Base-by-base conservation (phyloP, 2,797 vertebrate species). In the Ispidina picta region DNA sequence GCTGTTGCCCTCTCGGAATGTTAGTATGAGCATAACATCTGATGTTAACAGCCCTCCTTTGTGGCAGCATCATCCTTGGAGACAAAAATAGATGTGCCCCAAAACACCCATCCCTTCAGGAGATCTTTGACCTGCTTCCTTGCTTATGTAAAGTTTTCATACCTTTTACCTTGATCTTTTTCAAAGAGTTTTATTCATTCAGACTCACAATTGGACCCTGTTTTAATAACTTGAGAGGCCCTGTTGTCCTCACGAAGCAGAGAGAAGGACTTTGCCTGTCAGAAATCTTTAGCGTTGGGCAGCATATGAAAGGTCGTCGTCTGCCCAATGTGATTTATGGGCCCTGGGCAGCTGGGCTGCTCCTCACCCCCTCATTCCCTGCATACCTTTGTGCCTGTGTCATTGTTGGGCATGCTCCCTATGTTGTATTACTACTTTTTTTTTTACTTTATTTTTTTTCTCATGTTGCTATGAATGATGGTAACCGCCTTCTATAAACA, bases 291-390 rank as follows among this genome's bases (percentile, higher is more conserved):
- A 86, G 69, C 14, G 20, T 72, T 83, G 91, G 92, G 84, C 90
- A 89, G 84, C 51, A 7, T 58, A 28, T n/a, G 26, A 96, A 95
- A 96, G 92, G 95, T 94, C 92, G 70, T 52, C 13, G 5, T 70
- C 75, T 80, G 88, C 46, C 70, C 7, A 2, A 13, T 75, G 86
- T 88, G 96, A 94, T 95, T 89, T 95, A 80, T 64, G 93, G 92
- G 92, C 93, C 85, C 58, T 79, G 86, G 86, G 83, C 39, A 3
- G 81, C 63, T 55, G 33, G 90, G 86, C 70, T 16, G 39, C 87
- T 82, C 72, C 72, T 44, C 73, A 89, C 90, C 89, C 91, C 82
- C 94, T 97, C 97, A 93, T 97, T 96, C 96, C 89, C 89, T 86
- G 84, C 97, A 88, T 96, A 91, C 63, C 82, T 95, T 88, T 92